phyloP scores from a whole-genome alignment of 92 coral and sea anemone species.

The Porites divaricata region DNA sequence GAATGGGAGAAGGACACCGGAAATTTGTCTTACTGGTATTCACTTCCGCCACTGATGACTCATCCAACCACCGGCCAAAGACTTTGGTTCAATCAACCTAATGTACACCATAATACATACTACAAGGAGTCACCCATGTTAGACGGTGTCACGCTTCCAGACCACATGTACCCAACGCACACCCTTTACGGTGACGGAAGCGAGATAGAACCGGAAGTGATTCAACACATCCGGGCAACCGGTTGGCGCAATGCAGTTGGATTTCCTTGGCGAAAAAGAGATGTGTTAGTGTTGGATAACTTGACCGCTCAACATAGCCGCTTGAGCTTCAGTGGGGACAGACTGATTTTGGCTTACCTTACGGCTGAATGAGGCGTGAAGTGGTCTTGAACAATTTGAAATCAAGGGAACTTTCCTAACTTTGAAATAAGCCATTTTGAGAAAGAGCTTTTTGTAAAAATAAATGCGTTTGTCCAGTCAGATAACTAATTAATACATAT shows the following conservation, averaged over 20 bases:
- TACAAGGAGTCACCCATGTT: constrained; percentile 93
- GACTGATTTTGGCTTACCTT: constrained; percentile 69
- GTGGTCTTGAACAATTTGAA: background rate
- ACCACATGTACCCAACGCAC: constrained; percentile 83
- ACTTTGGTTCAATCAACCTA: constrained; percentile 88
- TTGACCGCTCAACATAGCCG: constrained; percentile 67
- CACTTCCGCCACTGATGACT: constrained; percentile 65
- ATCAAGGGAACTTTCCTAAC: background rate
- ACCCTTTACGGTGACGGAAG: constrained; percentile 84
- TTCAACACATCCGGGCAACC: constrained; percentile 76
- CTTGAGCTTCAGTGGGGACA: constrained; percentile 72
- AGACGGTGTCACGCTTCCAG: constrained; percentile 63
- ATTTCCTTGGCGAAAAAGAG: constrained; percentile 86
- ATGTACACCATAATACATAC: constrained; percentile 87
- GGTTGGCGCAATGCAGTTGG: constrained; percentile 88
- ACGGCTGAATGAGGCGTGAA: constrained; percentile 56
- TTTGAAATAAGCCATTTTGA: background rate
- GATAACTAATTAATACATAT: too few relatives aligned
- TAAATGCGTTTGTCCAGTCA: too few relatives aligned
- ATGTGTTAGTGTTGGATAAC: constrained; percentile 80
- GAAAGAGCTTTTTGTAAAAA: too few relatives aligned
- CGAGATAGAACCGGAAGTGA: constrained; percentile 80
- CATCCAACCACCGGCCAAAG: constrained; percentile 83
- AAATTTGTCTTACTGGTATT: constrained; percentile 80
- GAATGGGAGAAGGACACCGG: constrained; percentile 70